Conservation (phyloP, 2,113 vertebrate genomes). For the Crotophaga sulcirostris region DNA sequence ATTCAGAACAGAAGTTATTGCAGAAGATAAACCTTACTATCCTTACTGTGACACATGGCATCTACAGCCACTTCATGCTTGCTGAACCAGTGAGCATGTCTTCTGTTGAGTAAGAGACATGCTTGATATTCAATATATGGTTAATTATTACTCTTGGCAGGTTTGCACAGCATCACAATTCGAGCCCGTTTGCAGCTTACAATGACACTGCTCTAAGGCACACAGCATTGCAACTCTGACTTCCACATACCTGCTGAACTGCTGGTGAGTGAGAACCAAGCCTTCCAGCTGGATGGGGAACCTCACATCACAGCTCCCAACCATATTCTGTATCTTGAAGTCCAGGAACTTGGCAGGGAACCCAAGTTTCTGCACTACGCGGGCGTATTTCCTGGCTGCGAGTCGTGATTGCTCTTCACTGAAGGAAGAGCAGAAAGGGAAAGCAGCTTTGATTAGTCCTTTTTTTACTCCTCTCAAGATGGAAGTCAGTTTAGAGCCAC, state of each 20-base stretch:
- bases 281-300: conserved; percentile 93
- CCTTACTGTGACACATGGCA: background rate
- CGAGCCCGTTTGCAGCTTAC: background rate
- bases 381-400: conserved; percentile 92
- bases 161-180: background rate
- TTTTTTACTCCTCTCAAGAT: background rate
- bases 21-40: background rate
- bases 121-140: background rate
- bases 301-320: conserved; percentile 94
- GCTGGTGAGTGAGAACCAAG: conserved; percentile 90
- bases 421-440: background rate
- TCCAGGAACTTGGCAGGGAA: conserved; percentile 95
- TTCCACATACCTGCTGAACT: conserved; percentile 88
- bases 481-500: background rate
- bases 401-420: conserved; percentile 95
- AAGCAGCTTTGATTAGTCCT: background rate
- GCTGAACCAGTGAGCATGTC: background rate
- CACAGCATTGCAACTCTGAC: background rate
- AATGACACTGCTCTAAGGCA: background rate
- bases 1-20: background rate
- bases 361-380: conserved; percentile 95
- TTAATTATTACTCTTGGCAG: background rate
- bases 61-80: background rate
- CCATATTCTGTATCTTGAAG: conserved; percentile 99
- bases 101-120: background rate